Evolutionary conservation across 2,888 invertebrate genomes (phyloP).

Genomic region (Epinotia demarniana): DNA sequence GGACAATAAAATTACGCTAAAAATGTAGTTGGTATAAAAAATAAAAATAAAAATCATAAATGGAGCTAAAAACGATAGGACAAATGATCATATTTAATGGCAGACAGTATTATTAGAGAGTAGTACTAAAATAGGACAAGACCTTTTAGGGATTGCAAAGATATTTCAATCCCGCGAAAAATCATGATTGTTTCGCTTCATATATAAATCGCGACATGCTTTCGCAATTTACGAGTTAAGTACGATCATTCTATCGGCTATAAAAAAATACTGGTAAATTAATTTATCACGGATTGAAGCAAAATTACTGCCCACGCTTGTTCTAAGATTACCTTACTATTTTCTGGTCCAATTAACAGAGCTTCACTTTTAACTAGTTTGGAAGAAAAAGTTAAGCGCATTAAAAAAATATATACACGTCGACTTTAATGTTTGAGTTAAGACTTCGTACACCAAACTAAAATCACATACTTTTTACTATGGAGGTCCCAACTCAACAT

Average conservation of each 20-base stretch:
- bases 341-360: slow-evolving; percentile 8
- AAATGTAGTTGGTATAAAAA: too few relatives aligned
- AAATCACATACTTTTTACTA: too few relatives aligned
- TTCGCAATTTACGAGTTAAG: slow-evolving; percentile 19
- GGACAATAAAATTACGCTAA: too few relatives aligned
- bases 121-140: too few relatives aligned
- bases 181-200: not conserved
- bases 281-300: slow-evolving; percentile 4
- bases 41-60: too few relatives aligned
- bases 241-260: not conserved
- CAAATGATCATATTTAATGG: too few relatives aligned
- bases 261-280: not conserved
- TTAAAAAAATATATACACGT: too few relatives aligned
- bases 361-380: not conserved
- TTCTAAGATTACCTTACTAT: not conserved
- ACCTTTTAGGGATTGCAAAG: not conserved
- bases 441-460: too few relatives aligned
- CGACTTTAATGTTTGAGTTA: too few relatives aligned
- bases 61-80: too few relatives aligned
- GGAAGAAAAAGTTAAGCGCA: not conserved
- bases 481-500: too few relatives aligned
- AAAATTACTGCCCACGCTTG: not conserved
- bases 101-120: too few relatives aligned
- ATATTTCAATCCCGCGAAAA: slow-evolving; percentile 2
- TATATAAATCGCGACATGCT: slow-evolving; percentile 18